Conservation (phyloP, 2,888 invertebrate genomes). For the Euproctis similis region DNA sequence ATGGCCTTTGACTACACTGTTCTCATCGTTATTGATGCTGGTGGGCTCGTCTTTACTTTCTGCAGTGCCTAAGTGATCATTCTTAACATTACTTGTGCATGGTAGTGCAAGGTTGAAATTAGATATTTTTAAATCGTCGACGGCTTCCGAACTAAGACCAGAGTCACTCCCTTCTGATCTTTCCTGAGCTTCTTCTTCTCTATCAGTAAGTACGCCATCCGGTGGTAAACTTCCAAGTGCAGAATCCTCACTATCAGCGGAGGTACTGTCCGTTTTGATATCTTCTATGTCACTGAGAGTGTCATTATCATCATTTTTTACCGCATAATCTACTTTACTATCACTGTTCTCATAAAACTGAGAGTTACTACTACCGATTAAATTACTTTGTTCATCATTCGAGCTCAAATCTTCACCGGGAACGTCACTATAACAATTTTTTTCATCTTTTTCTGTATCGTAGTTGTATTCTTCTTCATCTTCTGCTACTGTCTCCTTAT, state of each 20-base stretch:
- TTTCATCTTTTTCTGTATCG: constrained; percentile 48
- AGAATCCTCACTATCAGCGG: constrained; percentile 78
- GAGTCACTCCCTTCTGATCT: constrained; percentile 90
- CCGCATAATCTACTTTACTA: constrained; percentile 65
- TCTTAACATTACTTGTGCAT: constrained; percentile 37
- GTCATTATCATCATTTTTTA: constrained; percentile 70
- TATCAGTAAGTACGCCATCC: constrained; percentile 54
- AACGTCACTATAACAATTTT: constrained; percentile 57
- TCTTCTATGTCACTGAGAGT: constrained; percentile 71
- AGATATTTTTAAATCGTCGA: constrained; percentile 72
- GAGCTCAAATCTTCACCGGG: constrained; percentile 60
- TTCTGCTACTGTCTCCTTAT: constrained; percentile 23
- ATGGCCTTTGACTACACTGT: constrained; percentile 22
- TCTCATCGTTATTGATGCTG: constrained; percentile 20
- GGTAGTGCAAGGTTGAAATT: constrained; percentile 51
- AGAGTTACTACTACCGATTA: constrained; percentile 56
- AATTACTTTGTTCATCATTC: constrained; percentile 59
- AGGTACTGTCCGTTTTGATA: constrained; percentile 69
- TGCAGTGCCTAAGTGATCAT: constrained; percentile 17
- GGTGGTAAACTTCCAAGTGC: constrained; percentile 78
- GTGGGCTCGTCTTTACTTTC: constrained; percentile 20
- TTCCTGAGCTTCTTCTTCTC: constrained; percentile 78
- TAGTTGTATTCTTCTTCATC: constrained; percentile 32
- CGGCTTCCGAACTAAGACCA: constrained; percentile 85
- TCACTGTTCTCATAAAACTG: constrained; percentile 73